Base-by-base conservation (phyloP, 2,888 invertebrate genomes). In the Platycheirus albimanus region DNA sequence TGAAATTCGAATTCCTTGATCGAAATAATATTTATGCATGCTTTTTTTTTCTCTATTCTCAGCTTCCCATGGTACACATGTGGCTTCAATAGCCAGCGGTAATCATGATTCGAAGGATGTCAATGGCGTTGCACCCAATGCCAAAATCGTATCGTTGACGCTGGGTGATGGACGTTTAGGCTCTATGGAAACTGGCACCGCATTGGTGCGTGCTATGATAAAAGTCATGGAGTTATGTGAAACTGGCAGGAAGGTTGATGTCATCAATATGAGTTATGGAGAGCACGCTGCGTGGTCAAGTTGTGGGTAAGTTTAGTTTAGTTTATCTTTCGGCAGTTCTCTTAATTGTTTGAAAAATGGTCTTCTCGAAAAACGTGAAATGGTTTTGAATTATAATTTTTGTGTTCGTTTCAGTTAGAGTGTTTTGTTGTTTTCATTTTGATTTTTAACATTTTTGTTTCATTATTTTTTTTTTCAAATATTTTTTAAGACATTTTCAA, bases 211-310 rank as follows among this genome's bases (percentile, higher is more conserved):
- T 84, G 98, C 98, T 7, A 98, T 98, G 92, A 95, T 96, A 86
- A 94, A 95, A 90, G 92, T 97, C 38, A 97, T 97, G 95, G 94
- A 95, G 87, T 89, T 95, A 15, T 92, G 93, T 51, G 92, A 93
- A 86, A 91, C 88, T 1, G 91, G 90, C 0, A 92, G 91, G 86
- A 93, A 93, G 86, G 92, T 97, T 61, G 96, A 99, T 89, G 95
- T 99, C 0, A 96, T 99, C 86, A 99, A 99, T 90, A 99, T 98
- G 97, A 99, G 98, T 88, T 99, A 99, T 87, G 99, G 99, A 0
- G 99, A 99, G 91, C 97, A 96, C 87, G 94, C 97, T 0, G 96
- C 97, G 90, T 98, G 97, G 96, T 94, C 96, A 2, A 95, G 97
- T 90, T 91, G 95, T 6, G 98, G 99, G 96, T 97, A 91, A 92